These are phyloP conservation scores for Arctopsyche grandis DNA, from an alignment of 1,140 invertebrate genomes.

Conservation along the genomic window DNA sequence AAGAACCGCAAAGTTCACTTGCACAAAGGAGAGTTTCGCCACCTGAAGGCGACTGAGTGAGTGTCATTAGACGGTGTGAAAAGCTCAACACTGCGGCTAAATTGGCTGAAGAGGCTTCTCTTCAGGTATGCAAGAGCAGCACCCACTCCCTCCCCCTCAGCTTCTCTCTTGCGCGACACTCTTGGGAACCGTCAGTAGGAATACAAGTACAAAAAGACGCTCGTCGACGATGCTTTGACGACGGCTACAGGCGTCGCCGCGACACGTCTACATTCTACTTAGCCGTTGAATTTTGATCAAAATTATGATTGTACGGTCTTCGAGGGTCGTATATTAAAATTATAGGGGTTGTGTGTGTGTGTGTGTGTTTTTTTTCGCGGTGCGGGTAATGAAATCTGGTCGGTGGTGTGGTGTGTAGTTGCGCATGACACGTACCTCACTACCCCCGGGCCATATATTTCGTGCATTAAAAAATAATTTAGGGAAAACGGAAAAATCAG, in stretches of 20 bases:
- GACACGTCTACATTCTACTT: background rate
- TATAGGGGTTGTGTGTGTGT: background rate
- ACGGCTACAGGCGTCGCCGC: background rate
- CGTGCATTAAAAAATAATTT: constrained; percentile 55
- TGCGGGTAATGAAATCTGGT: background rate
- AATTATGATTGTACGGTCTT: background rate
- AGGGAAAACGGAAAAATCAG: constrained; percentile 52
- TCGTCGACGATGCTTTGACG: background rate
- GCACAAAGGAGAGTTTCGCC: too few species aligned
- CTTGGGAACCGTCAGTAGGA: background rate
- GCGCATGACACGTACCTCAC: constrained; percentile 48
- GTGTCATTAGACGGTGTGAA: constrained; percentile 1
- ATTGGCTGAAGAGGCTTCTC: constrained; percentile 16
- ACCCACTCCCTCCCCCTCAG: too few species aligned
- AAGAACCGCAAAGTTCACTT: too few species aligned
- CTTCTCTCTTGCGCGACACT: background rate
- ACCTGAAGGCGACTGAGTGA: background rate
- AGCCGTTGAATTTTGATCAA: constrained; percentile 8
- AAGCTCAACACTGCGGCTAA: constrained; percentile 20
- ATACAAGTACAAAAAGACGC: background rate
- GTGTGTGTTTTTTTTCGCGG: background rate
- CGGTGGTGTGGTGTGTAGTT: constrained; percentile 32
- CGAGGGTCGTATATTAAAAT: background rate
- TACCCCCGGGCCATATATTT: constrained; percentile 49
- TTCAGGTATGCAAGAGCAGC: background rate